These are phyloP conservation scores for Oenanthe melanoleuca DNA, from an alignment of 2,113 vertebrate species.

Conservation along the genomic window DNA sequence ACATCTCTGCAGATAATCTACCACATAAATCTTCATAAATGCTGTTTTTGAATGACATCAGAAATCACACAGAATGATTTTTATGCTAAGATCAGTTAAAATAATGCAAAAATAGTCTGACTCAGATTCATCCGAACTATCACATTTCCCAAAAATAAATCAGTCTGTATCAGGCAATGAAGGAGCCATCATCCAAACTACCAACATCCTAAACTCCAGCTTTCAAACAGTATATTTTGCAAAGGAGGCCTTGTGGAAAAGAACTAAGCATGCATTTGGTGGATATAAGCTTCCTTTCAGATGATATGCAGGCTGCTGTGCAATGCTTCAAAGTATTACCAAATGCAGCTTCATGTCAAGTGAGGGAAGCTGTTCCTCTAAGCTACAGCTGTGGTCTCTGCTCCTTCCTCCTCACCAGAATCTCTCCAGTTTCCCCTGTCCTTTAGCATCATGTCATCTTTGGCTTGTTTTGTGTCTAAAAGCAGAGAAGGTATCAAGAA, in stretches of 20 bases:
- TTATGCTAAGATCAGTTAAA: not conserved
- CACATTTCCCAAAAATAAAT: not conserved
- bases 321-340: not conserved
- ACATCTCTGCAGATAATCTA: not conserved
- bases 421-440: not conserved
- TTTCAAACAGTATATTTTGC: not conserved
- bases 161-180: not conserved
- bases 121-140: not conserved
- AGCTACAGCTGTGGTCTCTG: rapidly evolving
- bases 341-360: not conserved
- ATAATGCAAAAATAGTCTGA: not conserved
- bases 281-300: not conserved
- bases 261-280: not conserved
- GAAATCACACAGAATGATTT: not conserved
- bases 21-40: not conserved
- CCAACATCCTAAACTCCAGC: not conserved
- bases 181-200: not conserved
- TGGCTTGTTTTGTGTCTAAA: not conserved
- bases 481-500: not conserved
- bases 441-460: not conserved
- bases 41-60: not conserved
- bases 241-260: not conserved
- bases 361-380: not conserved
- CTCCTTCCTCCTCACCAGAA: not conserved
- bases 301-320: not conserved